Conservation (phyloP, 2,113 vertebrate species). For the Zeus faber region DNA sequence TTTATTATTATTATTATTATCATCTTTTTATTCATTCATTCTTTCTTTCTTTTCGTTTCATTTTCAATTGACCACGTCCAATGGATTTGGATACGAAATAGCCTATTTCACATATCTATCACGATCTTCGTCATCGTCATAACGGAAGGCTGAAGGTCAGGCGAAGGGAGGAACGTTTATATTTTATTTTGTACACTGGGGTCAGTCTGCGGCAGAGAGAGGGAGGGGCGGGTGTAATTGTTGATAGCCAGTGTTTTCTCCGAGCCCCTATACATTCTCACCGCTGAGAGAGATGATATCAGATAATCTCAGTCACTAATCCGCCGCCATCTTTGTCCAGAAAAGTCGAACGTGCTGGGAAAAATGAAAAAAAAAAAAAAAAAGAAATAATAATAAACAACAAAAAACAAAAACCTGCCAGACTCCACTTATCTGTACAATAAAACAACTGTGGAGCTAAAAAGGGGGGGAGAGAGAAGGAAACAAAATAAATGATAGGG, state of each 20-base stretch:
- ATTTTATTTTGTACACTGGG: no score
- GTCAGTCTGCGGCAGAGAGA: no score
- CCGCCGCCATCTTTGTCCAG: constrained; percentile 1
- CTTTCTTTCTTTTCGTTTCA: no score
- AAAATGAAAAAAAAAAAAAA: not conserved
- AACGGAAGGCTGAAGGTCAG: no score
- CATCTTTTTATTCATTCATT: no score
- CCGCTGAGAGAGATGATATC: constrained; percentile 48
- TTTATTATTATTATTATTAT: no score
- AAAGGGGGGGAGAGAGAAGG: constrained; percentile 19
- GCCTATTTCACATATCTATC: no score
- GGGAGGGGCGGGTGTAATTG: no score
- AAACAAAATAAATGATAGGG: constrained; percentile 39
- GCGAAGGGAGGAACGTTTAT: no score
- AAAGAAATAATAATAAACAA: constrained; percentile 42
- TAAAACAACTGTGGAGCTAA: constrained; percentile 29
- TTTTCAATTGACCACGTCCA: no score
- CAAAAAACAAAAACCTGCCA: constrained; percentile 40
- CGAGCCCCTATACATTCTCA: constrained; percentile 18
- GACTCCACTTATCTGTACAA: constrained; percentile 47
- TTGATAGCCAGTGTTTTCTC: constrained; percentile 9
- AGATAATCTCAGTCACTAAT: constrained; percentile 53
- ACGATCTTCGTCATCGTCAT: no score
- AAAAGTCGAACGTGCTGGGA: not conserved
- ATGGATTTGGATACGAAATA: no score